phyloP scores from a whole-genome alignment of 2,888 invertebrate genomes.

The Celastrina argiolus region DNA sequence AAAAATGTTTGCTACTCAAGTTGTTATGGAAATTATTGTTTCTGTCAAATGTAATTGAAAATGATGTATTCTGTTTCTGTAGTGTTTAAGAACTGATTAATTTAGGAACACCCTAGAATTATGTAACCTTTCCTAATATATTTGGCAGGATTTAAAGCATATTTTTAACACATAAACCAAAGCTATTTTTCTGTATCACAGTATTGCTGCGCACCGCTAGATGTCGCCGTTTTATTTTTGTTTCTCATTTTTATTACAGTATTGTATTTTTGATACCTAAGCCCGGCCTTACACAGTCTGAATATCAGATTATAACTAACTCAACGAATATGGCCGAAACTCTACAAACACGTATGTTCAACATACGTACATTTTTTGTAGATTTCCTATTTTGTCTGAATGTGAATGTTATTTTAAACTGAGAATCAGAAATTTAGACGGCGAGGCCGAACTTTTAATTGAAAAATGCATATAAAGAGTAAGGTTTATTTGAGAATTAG shows the following conservation, averaged over 20 bases:
- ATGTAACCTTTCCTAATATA: background rate
- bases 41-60: background rate
- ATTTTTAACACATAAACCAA: slow-evolving; percentile 1
- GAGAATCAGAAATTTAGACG: no score
- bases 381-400: background rate
- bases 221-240: background rate
- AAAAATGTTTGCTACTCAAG: background rate
- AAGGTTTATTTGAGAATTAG: background rate
- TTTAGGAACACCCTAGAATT: background rate
- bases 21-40: background rate
- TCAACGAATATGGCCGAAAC: background rate
- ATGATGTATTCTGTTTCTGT: background rate
- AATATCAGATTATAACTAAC: background rate
- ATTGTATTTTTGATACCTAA: background rate
- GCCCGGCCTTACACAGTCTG: background rate
- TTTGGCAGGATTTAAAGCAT: background rate
- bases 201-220: slow-evolving; percentile 3
- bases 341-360: background rate
- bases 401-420: no score
- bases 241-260: background rate
- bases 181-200: slow-evolving; percentile 2
- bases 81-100: background rate
- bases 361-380: background rate
- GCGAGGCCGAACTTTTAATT: background rate
- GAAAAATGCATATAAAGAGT: background rate